A percentile compares a stretch with the other conserved stretches of the same genome.
phyloP scores from a whole-genome alignment of 1,140 invertebrate genomes.

The Batillaria attramentaria region DNA sequence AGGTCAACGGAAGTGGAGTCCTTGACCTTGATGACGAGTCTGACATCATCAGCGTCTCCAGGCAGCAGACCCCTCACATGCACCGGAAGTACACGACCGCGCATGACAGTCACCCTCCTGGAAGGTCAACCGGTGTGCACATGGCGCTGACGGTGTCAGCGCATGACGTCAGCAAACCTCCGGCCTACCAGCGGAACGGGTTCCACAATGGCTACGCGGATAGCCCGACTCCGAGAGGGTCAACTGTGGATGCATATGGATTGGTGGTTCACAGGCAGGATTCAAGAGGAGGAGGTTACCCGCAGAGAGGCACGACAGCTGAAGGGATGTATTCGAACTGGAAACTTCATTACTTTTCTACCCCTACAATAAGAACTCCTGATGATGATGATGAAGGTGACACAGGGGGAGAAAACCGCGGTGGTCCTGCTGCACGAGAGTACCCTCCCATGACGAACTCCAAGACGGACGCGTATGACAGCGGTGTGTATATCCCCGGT shows the following conservation, averaged over 20 bases:
- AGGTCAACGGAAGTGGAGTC: too few species aligned
- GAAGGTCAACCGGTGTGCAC: background rate
- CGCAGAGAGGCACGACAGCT: too few species aligned
- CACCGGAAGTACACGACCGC: slow-evolving; percentile 11
- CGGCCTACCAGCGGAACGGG: background rate
- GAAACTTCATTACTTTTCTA: slow-evolving; percentile 16
- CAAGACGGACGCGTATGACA: too few species aligned
- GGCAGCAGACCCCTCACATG: slow-evolving; percentile 13
- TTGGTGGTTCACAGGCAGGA: slow-evolving; percentile 18
- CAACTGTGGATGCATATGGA: slow-evolving; percentile 25
- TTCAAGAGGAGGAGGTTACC: background rate
- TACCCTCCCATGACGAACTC: too few species aligned
- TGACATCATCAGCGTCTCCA: slow-evolving; percentile 24
- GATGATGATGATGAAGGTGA: too few species aligned
- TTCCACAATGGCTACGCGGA: background rate
- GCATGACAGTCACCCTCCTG: background rate
- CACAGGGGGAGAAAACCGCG: too few species aligned
- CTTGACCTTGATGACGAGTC: too few species aligned
- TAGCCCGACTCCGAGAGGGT: background rate
- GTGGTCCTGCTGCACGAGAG: too few species aligned
- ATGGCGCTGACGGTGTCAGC: background rate
- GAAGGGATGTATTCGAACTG: slow-evolving; percentile 19
- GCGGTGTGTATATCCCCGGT: too few species aligned
- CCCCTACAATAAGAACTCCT: too few species aligned
- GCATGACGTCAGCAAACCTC: background rate